Evolutionary conservation across 2,113 vertebrate species (phyloP), one percentile per base, ranked within the genome.

Genomic region (Ophthalmolycus amberensis): DNA sequence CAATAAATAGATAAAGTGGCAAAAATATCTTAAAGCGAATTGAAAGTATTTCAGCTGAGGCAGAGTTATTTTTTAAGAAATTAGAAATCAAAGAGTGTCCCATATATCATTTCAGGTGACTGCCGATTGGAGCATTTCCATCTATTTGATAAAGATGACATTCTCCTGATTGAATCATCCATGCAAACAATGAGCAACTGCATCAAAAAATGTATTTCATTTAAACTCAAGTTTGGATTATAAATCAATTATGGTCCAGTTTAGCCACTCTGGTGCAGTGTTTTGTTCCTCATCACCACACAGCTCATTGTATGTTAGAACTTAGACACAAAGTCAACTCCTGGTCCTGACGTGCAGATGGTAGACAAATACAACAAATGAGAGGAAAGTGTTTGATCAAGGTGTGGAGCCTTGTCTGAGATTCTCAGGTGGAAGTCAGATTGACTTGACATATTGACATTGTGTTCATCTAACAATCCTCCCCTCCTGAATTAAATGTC

Each of bases 141-240:
- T 27, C 18, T 34, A 9, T 69, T 54, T 29, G 22, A 83, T 48
- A 16, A 9, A 9, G 15, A 63, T 27, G n/a, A 74, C 18, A 69
- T 37, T 62, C 5, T 64, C 16, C 58, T 58, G 10, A 63, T 20
- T 58, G 22, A 79, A 38, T 50, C 65, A 71, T 65, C 32, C 20
- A 14, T 62, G n/a, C 64, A 54, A 56, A 64, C 29, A 70, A 34
- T 37, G 42, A 27, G 18, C 16, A 18, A 14, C 59, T 25, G 6
- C 27, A 34, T 54, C 14, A 40, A 20, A 15, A 56, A 9, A n/a
- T 10, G 4, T 52, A 44, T 5, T 12, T 25, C 1, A 58, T 11
- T 56, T 9, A 48, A 18, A 14, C 25, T 46, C 7, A 32, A 15
- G 27, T 74, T 62, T 48, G 11, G 11, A 62, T 48, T 32, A 6